Percentiles rank a stretch among this genome's conserved stretches.
phyloP scores from a whole-genome alignment of 1,140 invertebrate species.

The Habropoda laboriosa region DNA sequence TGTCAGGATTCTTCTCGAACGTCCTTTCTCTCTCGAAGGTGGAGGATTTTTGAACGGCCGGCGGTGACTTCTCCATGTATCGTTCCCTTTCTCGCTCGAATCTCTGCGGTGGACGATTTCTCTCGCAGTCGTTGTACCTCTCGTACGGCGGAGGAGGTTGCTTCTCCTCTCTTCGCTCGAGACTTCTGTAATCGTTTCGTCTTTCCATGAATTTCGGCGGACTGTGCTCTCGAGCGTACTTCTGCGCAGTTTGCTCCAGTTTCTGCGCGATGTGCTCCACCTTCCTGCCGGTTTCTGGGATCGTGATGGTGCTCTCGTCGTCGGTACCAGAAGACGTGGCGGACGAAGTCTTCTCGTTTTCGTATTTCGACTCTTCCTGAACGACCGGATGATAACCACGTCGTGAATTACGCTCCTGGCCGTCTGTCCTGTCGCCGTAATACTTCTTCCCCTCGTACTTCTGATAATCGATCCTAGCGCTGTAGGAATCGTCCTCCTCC shows the following conservation, averaged over 20 bases:
- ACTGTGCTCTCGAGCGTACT: slow-evolving; percentile 79
- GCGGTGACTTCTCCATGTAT: slow-evolving; percentile 71
- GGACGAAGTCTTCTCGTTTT: slow-evolving; percentile 75
- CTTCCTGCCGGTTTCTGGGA: slow-evolving; percentile 78
- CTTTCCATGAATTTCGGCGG: slow-evolving; percentile 78
- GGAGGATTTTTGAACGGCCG: slow-evolving; percentile 59
- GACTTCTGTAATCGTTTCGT: slow-evolving; percentile 70
- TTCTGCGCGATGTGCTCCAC: slow-evolving; percentile 81
- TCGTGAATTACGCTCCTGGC: slow-evolving; percentile 36
- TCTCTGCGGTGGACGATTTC: slow-evolving; percentile 3
- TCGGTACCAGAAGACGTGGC: slow-evolving; percentile 75
- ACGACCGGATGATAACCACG: slow-evolving; percentile 23
- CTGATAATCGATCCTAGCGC: slow-evolving; percentile 61
- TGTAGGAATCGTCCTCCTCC: slow-evolving; percentile 65
- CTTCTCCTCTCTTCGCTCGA: slow-evolving; percentile 65
- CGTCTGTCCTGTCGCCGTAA: slow-evolving; percentile 48
- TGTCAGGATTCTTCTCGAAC: slow-evolving; percentile 74
- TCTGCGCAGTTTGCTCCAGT: slow-evolving; percentile 80
- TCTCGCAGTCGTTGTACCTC: slow-evolving; percentile 44
- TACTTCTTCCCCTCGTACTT: slow-evolving; percentile 45
- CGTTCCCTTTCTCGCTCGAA: slow-evolving; percentile 68
- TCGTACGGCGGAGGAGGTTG: slow-evolving; percentile 26
- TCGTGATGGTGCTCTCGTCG: slow-evolving; percentile 79
- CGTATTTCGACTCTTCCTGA: slow-evolving; percentile 69
- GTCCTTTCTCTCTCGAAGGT: slow-evolving; percentile 70